phyloP scores from a whole-genome alignment of 2,113 vertebrate genomes.

The Alethe castanea region DNA sequence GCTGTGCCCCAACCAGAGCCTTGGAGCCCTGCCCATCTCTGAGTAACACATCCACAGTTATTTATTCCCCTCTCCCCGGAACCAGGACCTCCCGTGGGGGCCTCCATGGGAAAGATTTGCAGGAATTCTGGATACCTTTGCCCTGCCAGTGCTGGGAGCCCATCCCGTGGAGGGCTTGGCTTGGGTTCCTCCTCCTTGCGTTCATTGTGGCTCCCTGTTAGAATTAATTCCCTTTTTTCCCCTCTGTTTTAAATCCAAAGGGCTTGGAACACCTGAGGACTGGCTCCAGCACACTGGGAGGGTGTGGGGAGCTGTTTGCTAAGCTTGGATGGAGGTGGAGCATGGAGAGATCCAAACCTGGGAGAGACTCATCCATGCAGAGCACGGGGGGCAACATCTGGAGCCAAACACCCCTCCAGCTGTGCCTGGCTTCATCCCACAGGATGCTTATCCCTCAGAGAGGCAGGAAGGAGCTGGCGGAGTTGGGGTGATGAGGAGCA shows the following conservation, averaged over 20 bases:
- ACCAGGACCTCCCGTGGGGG: not conserved
- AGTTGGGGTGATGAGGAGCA: not conserved
- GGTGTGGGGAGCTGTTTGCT: not conserved
- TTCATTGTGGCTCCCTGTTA: accelerated
- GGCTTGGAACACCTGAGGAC: not conserved
- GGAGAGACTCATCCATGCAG: not conserved
- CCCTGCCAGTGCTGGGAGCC: not conserved
- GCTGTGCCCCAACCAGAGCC: not conserved
- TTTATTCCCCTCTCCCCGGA: not conserved
- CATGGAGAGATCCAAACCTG: not conserved
- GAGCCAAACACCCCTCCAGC: not conserved
- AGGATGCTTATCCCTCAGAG: not conserved
- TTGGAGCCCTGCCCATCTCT: constrained; percentile 37
- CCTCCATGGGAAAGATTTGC: not conserved
- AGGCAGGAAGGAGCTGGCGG: not conserved
- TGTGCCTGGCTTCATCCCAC: not conserved
- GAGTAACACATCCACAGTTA: not conserved
- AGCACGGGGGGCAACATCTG: not conserved
- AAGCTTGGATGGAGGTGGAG: not conserved
- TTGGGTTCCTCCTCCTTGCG: not conserved
- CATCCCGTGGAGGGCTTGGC: not conserved
- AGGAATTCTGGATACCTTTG: not conserved
- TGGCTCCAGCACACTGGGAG: not conserved
- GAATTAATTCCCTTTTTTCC: not conserved
- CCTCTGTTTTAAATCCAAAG: not conserved